A percentile compares a stretch with the other conserved stretches of the same genome.
Conservation (phyloP, 2,888 invertebrate species). For the Drosophila mimetica region DNA sequence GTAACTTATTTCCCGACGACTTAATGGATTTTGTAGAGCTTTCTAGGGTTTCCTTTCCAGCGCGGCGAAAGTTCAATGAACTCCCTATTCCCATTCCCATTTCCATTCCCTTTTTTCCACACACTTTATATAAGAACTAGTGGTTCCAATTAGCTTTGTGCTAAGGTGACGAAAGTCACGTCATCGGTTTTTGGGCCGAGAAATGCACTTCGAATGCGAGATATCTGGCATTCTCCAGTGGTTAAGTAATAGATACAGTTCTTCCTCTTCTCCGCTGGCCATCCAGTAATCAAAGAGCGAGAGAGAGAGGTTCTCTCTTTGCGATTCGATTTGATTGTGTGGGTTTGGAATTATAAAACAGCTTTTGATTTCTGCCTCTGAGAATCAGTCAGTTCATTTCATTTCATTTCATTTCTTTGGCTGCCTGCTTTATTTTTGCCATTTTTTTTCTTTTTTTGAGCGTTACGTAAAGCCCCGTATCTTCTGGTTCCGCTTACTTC, state of each 20-base stretch:
- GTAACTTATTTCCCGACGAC: too few species aligned
- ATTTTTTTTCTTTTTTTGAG: constrained; percentile 61
- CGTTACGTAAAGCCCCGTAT: constrained; percentile 66
- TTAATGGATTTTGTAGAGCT: too few species aligned
- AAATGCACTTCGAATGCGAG: constrained; percentile 23
- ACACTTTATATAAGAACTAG: constrained; percentile 24
- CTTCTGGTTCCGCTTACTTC: constrained; percentile 43
- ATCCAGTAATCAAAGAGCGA: constrained; percentile 28
- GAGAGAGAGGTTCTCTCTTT: constrained; percentile 10
- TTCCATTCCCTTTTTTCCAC: constrained; percentile 2
- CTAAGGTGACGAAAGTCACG: constrained; percentile 36
- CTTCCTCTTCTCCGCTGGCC: constrained; percentile 27
- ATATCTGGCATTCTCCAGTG: constrained; percentile 37
- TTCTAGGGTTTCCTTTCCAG: constrained; percentile 7
- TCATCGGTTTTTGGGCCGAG: constrained; percentile 18
- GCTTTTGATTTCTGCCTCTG: too few species aligned
- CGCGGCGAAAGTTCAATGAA: constrained; percentile 34
- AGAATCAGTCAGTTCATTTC: constrained; percentile 50
- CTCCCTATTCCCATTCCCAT: neutral
- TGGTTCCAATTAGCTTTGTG: constrained; percentile 29
- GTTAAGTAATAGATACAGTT: constrained; percentile 71
- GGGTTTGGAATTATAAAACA: constrained; percentile 70
- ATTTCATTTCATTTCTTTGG: constrained; percentile 53
- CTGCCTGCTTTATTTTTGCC: constrained; percentile 32
- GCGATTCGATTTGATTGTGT: neutral